Conservation (phyloP, 2,888 invertebrate species). For the Cheilosia urbana region DNA sequence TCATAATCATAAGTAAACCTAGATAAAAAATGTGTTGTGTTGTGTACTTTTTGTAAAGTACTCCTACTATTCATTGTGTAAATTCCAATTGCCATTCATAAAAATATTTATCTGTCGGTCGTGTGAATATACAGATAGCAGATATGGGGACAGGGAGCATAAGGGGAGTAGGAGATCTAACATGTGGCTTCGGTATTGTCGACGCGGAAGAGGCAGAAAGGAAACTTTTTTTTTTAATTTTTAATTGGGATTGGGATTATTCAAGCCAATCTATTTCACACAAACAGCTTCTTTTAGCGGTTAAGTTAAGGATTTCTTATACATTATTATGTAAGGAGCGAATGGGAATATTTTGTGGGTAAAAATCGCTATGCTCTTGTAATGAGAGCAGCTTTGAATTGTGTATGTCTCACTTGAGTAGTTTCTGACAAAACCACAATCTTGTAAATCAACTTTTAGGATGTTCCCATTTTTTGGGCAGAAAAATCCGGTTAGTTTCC, state of each 20-base stretch:
- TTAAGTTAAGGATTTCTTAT: too few species aligned
- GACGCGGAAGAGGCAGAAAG: not conserved
- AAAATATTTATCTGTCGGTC: slow-evolving; percentile 47
- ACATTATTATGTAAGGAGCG: too few species aligned
- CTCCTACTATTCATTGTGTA: slow-evolving; percentile 70
- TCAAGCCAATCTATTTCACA: not conserved
- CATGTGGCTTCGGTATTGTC: slow-evolving; percentile 40
- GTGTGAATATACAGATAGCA: slow-evolving; percentile 61
- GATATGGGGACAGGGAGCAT: not conserved
- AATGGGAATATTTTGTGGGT: too few species aligned
- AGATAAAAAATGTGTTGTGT: slow-evolving; percentile 12
- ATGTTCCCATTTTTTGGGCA: not conserved
- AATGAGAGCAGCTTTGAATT: slow-evolving; percentile 19
- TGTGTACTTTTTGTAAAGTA: slow-evolving; percentile 42
- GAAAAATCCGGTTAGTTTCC: slow-evolving; percentile 48
- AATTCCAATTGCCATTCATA: slow-evolving; percentile 71
- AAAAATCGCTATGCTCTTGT: not conserved
- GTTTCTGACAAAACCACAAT: slow-evolving; percentile 42
- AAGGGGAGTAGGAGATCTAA: slow-evolving; percentile 11
- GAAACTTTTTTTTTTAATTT: slow-evolving; percentile 33
- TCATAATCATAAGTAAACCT: slow-evolving; percentile 34
- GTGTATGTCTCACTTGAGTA: slow-evolving; percentile 48
- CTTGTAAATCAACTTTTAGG: slow-evolving; percentile 9
- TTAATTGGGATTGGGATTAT: slow-evolving; percentile 6
- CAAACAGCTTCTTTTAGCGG: too few species aligned